phyloP scores from a whole-genome alignment of 2,888 invertebrate genomes.

The Oxycera nigricornis region DNA sequence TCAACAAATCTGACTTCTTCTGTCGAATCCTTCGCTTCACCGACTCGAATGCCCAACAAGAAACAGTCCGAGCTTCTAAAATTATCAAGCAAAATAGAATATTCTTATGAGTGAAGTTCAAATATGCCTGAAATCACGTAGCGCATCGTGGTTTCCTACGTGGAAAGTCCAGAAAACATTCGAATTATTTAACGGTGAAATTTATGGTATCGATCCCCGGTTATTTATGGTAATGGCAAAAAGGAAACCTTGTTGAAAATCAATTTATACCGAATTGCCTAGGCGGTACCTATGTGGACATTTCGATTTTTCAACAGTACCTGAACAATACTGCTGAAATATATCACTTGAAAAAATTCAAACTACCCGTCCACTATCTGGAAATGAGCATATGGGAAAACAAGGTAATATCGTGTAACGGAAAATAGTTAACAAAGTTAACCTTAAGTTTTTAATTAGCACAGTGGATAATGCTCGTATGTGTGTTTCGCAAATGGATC shows the following conservation, averaged over 20 bases:
- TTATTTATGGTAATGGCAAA: conserved; percentile 28
- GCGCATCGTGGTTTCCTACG: background rate
- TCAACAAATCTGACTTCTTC: too few species aligned
- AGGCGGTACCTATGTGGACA: background rate
- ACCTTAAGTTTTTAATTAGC: conserved; percentile 26
- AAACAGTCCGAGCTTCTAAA: background rate
- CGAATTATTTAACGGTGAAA: conserved; percentile 13
- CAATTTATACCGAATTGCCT: conserved; percentile 6
- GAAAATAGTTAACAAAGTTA: conserved; percentile 5
- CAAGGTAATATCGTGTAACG: background rate
- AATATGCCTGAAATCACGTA: background rate
- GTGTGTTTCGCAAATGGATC: background rate
- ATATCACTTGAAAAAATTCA: background rate
- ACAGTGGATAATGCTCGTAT: background rate
- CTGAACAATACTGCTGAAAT: background rate
- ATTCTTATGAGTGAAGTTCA: background rate
- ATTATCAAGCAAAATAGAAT: background rate
- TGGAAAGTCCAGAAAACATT: background rate
- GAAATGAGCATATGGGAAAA: background rate
- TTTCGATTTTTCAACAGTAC: background rate
- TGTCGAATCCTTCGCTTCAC: background rate
- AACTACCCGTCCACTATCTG: background rate
- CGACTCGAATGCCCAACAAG: background rate
- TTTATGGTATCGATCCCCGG: conserved; percentile 30
- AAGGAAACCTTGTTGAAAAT: conserved; percentile 26